phyloP scores from a whole-genome alignment of 2,113 vertebrate genomes.

The Thamnophis sirtalis region DNA sequence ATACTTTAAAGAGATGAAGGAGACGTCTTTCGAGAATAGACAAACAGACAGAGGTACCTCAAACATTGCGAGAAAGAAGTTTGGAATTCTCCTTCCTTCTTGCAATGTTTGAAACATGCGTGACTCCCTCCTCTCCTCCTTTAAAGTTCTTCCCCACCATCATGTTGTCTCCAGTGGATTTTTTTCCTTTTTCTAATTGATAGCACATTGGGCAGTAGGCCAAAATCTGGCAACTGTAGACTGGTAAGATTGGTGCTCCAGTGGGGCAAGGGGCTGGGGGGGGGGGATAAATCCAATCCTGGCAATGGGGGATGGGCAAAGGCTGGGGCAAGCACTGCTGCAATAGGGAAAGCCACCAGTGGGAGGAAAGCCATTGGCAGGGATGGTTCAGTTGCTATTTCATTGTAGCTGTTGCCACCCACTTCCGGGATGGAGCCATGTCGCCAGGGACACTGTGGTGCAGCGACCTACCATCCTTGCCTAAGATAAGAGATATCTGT shows the following conservation, averaged over 20 bases:
- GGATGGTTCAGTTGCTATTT: neutral
- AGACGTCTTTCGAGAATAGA: neutral
- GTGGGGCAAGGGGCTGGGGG: neutral
- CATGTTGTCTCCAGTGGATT: neutral
- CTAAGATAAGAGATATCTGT: neutral
- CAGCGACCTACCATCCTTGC: neutral
- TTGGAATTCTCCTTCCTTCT: neutral
- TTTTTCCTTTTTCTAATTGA: neutral
- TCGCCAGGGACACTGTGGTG: neutral
- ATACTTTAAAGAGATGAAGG: neutral
- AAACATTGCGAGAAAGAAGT: neutral
- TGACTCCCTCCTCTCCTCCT: too few relatives aligned
- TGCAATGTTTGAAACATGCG: neutral
- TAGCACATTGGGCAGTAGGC: neutral
- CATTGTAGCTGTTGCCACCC: neutral
- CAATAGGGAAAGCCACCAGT: neutral
- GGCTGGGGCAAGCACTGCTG: neutral
- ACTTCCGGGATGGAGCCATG: neutral
- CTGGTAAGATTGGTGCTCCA: neutral
- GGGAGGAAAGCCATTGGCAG: neutral
- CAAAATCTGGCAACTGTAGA: neutral
- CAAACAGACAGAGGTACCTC: neutral
- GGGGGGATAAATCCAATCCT: neutral
- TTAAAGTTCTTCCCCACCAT: too few relatives aligned
- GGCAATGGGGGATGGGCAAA: neutral